Conservation (phyloP, 1,140 invertebrate species). For the Holcopasites calliopsidis region DNA sequence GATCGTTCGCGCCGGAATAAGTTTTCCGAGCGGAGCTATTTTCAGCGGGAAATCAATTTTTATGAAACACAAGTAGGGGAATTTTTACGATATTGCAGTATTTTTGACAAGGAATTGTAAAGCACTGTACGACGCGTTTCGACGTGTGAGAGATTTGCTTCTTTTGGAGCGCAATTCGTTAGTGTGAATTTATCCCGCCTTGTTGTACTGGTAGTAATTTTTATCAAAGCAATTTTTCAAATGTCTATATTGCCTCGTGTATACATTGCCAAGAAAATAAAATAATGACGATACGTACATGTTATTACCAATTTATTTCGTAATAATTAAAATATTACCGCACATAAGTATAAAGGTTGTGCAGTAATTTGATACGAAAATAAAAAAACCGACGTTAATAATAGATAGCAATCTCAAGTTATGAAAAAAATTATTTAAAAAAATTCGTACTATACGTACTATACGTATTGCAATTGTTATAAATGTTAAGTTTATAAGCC, state of each 20-base stretch:
- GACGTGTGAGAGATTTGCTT: neutral
- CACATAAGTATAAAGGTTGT: too few relatives aligned
- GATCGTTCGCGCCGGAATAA: neutral
- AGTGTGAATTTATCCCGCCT: neutral
- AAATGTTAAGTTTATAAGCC: too few relatives aligned
- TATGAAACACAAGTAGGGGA: neutral
- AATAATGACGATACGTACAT: neutral
- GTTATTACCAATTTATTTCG: neutral
- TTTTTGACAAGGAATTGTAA: constrained; percentile 14
- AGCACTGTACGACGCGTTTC: constrained; percentile 1
- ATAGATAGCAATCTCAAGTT: too few relatives aligned
- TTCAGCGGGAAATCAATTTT: constrained; percentile 18
- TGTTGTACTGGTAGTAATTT: constrained; percentile 29
- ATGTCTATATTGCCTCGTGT: constrained; percentile 5
- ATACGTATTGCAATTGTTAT: too few relatives aligned
- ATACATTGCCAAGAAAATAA: constrained; percentile 20
- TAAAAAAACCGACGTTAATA: neutral
- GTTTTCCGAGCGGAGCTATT: constrained; percentile 3
- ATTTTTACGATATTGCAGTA: constrained; percentile 19
- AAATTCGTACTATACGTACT: too few relatives aligned
- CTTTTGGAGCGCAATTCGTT: neutral
- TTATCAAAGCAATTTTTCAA: constrained; percentile 43
- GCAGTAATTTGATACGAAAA: neutral
- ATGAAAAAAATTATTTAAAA: too few relatives aligned
- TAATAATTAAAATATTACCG: neutral